These are phyloP conservation scores for Microhierax caerulescens DNA, from an alignment of 2,797 vertebrate species.

Conservation along the genomic window DNA sequence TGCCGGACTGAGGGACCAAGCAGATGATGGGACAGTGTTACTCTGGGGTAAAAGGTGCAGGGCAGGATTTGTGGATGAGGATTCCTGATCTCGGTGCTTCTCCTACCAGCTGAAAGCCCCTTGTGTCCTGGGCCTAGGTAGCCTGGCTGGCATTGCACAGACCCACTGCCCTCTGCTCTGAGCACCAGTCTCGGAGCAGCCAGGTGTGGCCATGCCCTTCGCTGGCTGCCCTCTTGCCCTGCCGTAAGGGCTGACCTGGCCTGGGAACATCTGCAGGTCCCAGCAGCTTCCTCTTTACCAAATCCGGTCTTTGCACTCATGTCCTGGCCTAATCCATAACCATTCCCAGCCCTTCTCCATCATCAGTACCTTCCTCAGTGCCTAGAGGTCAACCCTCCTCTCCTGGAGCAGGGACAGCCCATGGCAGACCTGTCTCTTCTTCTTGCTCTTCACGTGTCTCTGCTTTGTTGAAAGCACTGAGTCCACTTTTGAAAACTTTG, in stretches of 20 bases:
- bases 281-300: neutral
- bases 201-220: accelerated
- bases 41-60: neutral
- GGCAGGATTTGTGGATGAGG: neutral
- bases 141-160: neutral
- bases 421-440: neutral
- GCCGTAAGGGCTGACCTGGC: neutral
- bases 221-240: neutral
- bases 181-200: neutral
- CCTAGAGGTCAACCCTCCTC: neutral
- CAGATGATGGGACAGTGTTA: accelerated
- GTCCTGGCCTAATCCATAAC: neutral
- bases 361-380: neutral
- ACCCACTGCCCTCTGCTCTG: neutral
- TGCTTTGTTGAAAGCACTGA: neutral
- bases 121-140: neutral
- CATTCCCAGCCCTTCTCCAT: accelerated
- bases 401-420: neutral
- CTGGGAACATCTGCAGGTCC: neutral
- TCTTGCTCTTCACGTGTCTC: neutral
- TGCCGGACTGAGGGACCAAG: neutral
- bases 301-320: neutral
- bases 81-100: neutral
- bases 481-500: neutral
- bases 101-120: neutral